Conservation (phyloP, 1,140 invertebrate species). For the Drosophila setifemur region DNA sequence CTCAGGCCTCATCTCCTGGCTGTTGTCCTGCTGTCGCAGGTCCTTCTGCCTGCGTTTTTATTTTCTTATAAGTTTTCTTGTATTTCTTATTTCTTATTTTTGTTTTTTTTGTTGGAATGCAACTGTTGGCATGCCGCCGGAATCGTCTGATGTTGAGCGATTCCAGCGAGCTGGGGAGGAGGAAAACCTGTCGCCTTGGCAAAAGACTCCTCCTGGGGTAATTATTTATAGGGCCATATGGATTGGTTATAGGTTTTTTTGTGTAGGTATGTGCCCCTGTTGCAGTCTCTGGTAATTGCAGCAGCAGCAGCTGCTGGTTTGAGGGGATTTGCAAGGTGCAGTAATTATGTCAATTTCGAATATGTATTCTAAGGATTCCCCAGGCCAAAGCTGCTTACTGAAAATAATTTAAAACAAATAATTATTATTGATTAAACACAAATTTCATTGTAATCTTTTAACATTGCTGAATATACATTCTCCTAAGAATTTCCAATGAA, state of each 20-base stretch:
- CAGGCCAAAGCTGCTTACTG: no score
- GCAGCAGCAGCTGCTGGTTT: slow-evolving; percentile 3
- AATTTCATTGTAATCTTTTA: neutral
- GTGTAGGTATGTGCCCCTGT: neutral
- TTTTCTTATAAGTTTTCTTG: slow-evolving; percentile 33
- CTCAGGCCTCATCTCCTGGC: slow-evolving; percentile 16
- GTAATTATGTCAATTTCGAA: slow-evolving; percentile 51
- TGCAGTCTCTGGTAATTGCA: slow-evolving; percentile 30
- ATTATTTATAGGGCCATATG: slow-evolving; percentile 61
- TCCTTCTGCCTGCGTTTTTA: no score
- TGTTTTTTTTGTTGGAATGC: slow-evolving; percentile 21
- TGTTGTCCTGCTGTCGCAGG: slow-evolving; percentile 46
- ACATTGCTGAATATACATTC: no score
- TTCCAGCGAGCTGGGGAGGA: slow-evolving; percentile 6
- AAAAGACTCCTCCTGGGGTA: slow-evolving; percentile 23
- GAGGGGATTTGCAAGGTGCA: slow-evolving; percentile 43
- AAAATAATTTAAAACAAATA: no score
- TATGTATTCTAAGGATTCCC: slow-evolving; percentile 22
- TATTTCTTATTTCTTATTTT: slow-evolving; percentile 13
- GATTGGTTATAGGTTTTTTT: slow-evolving; percentile 34
- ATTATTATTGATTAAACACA: no score
- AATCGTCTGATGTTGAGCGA: slow-evolving; percentile 36
- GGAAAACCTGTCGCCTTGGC: slow-evolving; percentile 67
- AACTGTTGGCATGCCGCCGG: slow-evolving; percentile 66
- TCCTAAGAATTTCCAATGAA: no score